Evolutionary conservation across 2,888 invertebrate species (phyloP).

Genomic region (Tethea ocularis): DNA sequence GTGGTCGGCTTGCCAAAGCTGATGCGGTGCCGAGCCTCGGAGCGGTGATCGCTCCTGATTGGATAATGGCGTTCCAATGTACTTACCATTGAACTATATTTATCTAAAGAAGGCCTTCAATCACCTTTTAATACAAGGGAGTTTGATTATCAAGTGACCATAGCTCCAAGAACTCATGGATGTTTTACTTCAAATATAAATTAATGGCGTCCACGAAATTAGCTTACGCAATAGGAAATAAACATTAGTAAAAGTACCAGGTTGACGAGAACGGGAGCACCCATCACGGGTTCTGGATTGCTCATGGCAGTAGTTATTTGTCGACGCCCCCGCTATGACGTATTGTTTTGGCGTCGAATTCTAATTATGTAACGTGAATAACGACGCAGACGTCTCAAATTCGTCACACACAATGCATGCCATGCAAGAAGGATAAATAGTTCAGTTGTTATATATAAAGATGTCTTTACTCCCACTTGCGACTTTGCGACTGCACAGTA

Average conservation of each 20-base stretch:
- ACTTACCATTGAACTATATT: constrained; percentile 50
- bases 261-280: constrained; percentile 17
- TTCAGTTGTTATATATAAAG: constrained; percentile 2
- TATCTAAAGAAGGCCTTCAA: constrained; percentile 38
- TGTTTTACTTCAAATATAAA: neutral
- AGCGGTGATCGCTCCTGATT: constrained; percentile 65
- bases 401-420: constrained; percentile 24
- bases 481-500: constrained; percentile 1
- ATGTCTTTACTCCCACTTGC: constrained; percentile 16
- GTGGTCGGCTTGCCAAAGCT: constrained; percentile 12
- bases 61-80: constrained; percentile 56
- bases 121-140: neutral
- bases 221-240: neutral
- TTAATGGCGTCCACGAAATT: neutral
- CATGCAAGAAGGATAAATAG: constrained; percentile 2
- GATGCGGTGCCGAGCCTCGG: constrained; percentile 29
- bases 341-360: constrained; percentile 54
- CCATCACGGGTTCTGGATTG: constrained; percentile 29
- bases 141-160: neutral
- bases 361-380: constrained; percentile 49
- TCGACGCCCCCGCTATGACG: constrained; percentile 48
- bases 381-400: constrained; percentile 23
- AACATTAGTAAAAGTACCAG: neutral
- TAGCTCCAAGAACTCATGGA: neutral
- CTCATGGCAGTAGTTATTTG: constrained; percentile 39